phyloP scores from a whole-genome alignment of 2,888 invertebrate genomes.

The Zaprionus obscuricornis region DNA sequence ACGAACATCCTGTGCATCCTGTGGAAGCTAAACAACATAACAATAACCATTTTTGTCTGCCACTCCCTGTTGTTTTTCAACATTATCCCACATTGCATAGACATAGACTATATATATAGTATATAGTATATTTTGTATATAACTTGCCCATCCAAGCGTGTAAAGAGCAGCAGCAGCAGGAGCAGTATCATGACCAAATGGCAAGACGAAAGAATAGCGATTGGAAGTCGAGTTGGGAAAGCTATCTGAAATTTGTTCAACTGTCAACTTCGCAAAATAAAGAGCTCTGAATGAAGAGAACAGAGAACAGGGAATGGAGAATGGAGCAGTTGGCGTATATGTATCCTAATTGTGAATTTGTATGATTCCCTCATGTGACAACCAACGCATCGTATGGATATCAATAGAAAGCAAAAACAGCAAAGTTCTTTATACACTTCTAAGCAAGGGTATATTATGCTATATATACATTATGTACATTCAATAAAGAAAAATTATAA shows the following conservation, averaged over 20 bases:
- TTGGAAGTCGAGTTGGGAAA: too few species aligned
- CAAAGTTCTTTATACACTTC: constrained; percentile 1
- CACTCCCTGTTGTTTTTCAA: constrained; percentile 25
- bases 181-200: constrained; percentile 11
- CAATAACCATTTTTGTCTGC: constrained; percentile 52
- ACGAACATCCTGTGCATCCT: constrained; percentile 67
- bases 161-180: constrained; percentile 28
- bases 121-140: too few species aligned
- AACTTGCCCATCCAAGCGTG: constrained; percentile 21
- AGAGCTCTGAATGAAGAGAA: constrained; percentile 12
- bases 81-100: constrained; percentile 24
- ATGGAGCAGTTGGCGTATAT: constrained; percentile 18
- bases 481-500: background rate
- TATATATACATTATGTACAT: background rate
- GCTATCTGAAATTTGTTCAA: constrained; percentile 50
- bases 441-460: background rate
- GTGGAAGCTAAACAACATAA: constrained; percentile 57
- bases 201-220: too few species aligned
- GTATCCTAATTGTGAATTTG: constrained; percentile 24
- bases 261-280: constrained; percentile 38
- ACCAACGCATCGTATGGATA: background rate
- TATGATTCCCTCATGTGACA: constrained; percentile 18
- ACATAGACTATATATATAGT: constrained; percentile 6
- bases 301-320: too few species aligned
- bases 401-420: constrained; percentile 1